Evolutionary conservation across 2,797 vertebrate genomes (phyloP).

Genomic region (Pseudopleuronectes americanus): DNA sequence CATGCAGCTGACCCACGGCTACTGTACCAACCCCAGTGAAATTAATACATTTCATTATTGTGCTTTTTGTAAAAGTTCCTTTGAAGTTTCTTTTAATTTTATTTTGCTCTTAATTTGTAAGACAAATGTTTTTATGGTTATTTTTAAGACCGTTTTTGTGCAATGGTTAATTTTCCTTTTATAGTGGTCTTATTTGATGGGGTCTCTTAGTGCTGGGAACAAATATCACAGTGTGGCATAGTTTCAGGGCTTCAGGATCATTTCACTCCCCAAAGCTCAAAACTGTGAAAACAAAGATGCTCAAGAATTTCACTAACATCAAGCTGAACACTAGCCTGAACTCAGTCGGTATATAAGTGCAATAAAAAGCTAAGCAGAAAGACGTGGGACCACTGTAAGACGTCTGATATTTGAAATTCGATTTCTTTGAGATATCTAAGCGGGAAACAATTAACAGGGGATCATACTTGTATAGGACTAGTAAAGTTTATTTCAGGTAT

Average conservation of each 20-base stretch:
- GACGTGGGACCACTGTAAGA: conserved; percentile 29
- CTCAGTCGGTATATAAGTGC: conserved; percentile 58
- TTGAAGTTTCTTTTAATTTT: conserved; percentile 56
- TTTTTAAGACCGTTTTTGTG: conserved; percentile 81
- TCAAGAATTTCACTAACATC: conserved; percentile 43
- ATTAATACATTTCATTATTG: conserved; percentile 68
- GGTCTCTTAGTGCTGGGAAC: conserved; percentile 52
- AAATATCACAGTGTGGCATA: conserved; percentile 62
- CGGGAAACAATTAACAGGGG: not conserved
- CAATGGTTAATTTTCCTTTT: conserved; percentile 73
- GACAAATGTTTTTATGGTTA: conserved; percentile 79
- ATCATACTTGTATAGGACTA: conserved; percentile 2
- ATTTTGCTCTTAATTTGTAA: conserved; percentile 82
- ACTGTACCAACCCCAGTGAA: conserved; percentile 62
- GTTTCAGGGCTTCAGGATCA: conserved; percentile 21
- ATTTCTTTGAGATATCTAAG: conserved; percentile 7
- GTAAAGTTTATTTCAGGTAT: conserved; percentile 9
- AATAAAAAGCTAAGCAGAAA: conserved; percentile 57
- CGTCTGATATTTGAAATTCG: not conserved
- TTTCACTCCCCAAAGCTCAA: conserved; percentile 53
- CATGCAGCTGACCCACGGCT: conserved; percentile 36
- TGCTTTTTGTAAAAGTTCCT: conserved; percentile 89
- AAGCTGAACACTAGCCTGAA: conserved; percentile 67
- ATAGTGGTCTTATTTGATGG: conserved; percentile 53
- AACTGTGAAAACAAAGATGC: conserved; percentile 67